Percentiles rank a stretch among this genome's conserved stretches.
These are phyloP conservation scores for Augochlorella aurata DNA, from an alignment of 2,888 invertebrate species.

Conservation along the genomic window DNA sequence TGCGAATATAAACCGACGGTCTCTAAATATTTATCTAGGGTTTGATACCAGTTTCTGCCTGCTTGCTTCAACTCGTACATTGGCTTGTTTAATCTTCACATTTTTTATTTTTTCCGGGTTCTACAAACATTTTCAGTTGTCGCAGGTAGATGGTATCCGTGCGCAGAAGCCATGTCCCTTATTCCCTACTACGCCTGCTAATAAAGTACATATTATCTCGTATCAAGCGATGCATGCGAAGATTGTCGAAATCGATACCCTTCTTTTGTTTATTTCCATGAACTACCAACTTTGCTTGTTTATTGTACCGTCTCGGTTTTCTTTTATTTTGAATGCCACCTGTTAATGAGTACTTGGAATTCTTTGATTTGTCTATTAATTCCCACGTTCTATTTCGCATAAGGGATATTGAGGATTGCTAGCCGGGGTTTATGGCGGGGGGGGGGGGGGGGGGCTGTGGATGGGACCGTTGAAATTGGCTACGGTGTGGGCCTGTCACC, in stretches of 20 bases:
- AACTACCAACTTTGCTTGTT: not conserved
- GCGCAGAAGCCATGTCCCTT: not conserved
- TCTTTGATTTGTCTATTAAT: not conserved
- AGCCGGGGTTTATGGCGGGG: too few species aligned
- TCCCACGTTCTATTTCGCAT: not conserved
- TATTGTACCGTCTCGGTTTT: not conserved
- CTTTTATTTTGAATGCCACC: constrained; percentile 6
- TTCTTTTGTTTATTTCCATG: not conserved
- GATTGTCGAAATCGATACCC: not conserved
- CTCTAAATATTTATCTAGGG: constrained; percentile 4
- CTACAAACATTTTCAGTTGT: not conserved
- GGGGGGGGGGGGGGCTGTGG: too few species aligned
- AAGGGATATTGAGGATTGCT: too few species aligned
- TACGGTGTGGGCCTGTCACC: too few species aligned
- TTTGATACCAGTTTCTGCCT: too few species aligned
- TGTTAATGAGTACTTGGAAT: not conserved
- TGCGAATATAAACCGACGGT: constrained; percentile 24
- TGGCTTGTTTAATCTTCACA: too few species aligned
- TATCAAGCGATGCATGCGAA: too few species aligned
- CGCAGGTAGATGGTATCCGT: not conserved
- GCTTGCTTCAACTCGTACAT: too few species aligned
- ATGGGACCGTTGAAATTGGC: too few species aligned
- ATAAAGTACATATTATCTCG: not conserved
- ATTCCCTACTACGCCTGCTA: not conserved
- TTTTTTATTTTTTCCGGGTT: too few species aligned